Conservation (phyloP, 2,797 vertebrate species). For the Tragelaphus oryx region DNA sequence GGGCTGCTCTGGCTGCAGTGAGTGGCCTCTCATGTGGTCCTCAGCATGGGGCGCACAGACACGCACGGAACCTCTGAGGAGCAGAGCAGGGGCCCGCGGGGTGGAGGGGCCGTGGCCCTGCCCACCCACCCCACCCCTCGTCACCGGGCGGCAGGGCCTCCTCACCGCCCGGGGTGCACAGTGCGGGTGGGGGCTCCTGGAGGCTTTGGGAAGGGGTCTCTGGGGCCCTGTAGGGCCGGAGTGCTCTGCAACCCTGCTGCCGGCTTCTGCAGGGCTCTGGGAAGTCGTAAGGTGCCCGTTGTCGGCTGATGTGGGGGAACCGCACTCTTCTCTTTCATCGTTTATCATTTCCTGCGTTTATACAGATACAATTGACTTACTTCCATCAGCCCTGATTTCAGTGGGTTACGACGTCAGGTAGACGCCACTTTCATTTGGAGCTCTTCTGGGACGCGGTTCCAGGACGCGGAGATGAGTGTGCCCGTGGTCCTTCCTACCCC, state of each 20-base stretch:
- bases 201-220: neutral
- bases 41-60: neutral
- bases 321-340: neutral
- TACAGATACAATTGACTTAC: neutral
- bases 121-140: fast-evolving
- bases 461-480: neutral
- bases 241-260: neutral
- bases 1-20: fast-evolving
- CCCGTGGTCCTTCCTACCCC: neutral
- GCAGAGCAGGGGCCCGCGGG: fast-evolving
- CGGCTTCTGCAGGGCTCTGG: neutral
- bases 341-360: neutral
- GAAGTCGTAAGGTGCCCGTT: neutral
- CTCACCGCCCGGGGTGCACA: neutral
- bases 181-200: neutral
- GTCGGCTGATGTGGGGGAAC: neutral
- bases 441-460: neutral
- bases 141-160: fast-evolving
- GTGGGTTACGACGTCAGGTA: neutral
- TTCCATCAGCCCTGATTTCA: neutral
- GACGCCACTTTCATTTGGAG: neutral
- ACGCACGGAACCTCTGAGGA: neutral
- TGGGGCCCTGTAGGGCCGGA: neutral
- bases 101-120: neutral
- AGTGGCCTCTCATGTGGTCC: neutral